Evolutionary conservation across 1,140 invertebrate species (phyloP), one percentile per base, ranked within the genome.

Genomic region (Drosophila biarmipes): DNA sequence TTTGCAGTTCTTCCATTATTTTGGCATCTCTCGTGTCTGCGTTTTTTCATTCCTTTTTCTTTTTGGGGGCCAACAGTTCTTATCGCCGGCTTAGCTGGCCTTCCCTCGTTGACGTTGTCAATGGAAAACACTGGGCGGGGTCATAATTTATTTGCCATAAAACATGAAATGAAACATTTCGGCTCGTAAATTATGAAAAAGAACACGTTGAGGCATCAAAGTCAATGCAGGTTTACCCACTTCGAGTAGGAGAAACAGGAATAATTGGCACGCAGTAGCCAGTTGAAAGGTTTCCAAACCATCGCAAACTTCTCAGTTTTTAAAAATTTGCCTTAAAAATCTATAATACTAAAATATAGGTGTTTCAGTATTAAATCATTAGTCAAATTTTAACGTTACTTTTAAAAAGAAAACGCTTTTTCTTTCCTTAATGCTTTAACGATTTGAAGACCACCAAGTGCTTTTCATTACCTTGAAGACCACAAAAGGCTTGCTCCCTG

Each of bases 131-230:
- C 63, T 64, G 73, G 54, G 31, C 37, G 45, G 56, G 58, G 53
- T 77, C 78, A 87, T 86, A 87, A 86, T 86, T 86, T 86, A 87
- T 87, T 76, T 76, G 62, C 84, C 82, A 86, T 87, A 89, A 87
- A 87, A 82, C 75, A 82, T 79, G 84, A 82, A 86, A 75, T 87
- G 75, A 87, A 87, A 87, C 71, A 87, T 87, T 78, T 82, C 46
- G 51, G 78, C 82, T 87, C 84, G 82, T 87, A 87, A 87, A 87
- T 87, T 79, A 87, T 86, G 71, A 82, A 81, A 69, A 67, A 74
- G 54, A 55, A 45, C 72, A 74, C 31, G 59, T 58, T 56, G 45
- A 75, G 52, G 62, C 63, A 58, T 59, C 72, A 59, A 74, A 72
- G 74, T 78, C 55, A 66, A 58, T 45, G 56, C 12, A 12, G 40